Percentiles rank a stretch among this genome's conserved stretches.
Conservation (phyloP, 2,888 invertebrate species). For the Dynastes tityus region DNA sequence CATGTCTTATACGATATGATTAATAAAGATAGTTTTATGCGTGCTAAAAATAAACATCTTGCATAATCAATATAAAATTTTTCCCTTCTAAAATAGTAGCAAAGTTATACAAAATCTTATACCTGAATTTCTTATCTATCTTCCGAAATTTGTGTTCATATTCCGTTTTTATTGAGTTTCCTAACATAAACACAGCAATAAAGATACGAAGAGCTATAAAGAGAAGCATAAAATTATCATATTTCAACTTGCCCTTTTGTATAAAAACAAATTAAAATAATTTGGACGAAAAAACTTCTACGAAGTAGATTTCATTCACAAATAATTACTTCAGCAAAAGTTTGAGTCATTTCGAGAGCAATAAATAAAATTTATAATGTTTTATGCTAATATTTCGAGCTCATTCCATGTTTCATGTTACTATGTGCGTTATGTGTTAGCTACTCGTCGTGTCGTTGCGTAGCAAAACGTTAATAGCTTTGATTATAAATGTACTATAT, state of each 20-base stretch:
- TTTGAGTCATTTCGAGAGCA: conserved; percentile 25
- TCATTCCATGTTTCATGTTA: conserved; percentile 20
- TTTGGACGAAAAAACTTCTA: conserved; percentile 23
- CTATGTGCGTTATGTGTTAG: neutral
- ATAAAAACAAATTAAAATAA: conserved; percentile 43
- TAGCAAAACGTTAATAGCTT: conserved; percentile 7
- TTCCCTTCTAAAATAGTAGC: neutral
- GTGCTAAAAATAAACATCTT: neutral
- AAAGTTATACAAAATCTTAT: conserved; percentile 25
- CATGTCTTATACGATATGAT: neutral
- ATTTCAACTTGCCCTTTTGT: conserved; percentile 36
- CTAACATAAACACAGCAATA: conserved; percentile 51
- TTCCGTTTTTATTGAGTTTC: conserved; percentile 50
- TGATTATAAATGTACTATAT: neutral
- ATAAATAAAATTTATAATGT: conserved; percentile 43
- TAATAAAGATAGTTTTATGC: neutral
- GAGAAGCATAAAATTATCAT: conserved; percentile 45
- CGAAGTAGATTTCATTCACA: conserved; percentile 39
- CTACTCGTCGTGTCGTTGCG: neutral
- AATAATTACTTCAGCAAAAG: conserved; percentile 41
- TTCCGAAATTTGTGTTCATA: conserved; percentile 36
- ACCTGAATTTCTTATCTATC: conserved; percentile 48
- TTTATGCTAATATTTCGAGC: conserved; percentile 36
- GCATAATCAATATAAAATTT: neutral
- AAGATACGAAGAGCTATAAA: conserved; percentile 48